Conservation (phyloP, 2,113 vertebrate genomes). For the Nyctereutes procyonoides region DNA sequence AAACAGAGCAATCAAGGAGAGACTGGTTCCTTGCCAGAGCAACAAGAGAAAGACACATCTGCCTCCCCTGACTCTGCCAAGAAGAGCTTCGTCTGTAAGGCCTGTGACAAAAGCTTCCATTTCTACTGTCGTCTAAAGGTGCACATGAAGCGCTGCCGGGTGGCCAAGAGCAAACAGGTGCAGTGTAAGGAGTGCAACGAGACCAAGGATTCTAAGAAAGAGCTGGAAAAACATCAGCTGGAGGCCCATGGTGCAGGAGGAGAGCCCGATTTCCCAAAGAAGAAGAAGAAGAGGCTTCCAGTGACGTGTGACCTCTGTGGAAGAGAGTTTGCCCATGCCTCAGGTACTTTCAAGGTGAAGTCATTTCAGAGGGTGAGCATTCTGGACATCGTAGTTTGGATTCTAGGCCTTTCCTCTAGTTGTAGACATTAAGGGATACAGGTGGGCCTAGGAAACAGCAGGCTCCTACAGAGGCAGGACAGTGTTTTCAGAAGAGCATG, state of each 20-base stretch:
- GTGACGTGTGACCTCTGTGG: conserved; percentile 91
- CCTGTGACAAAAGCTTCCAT: conserved; percentile 90
- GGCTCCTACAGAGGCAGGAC: not conserved
- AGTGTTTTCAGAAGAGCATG: not conserved
- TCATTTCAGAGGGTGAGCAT: fast-evolving
- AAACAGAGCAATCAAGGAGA: not conserved
- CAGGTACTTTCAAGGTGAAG: conserved; percentile 82
- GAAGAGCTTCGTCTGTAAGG: conserved; percentile 88
- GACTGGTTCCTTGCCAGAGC: conserved; percentile 8
- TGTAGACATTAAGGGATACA: fast-evolving
- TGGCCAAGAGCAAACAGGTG: conserved; percentile 85
- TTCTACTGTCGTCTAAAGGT: conserved; percentile 92
- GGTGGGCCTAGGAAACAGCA: not conserved
- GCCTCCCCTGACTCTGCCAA: conserved; percentile 75
- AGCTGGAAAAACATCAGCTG: conserved; percentile 88
- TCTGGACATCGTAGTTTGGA: not conserved
- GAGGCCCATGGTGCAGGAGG: conserved; percentile 79
- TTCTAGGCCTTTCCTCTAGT: not conserved
- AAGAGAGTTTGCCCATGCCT: conserved; percentile 92
- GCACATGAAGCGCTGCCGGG: conserved; percentile 89
- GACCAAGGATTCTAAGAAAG: conserved; percentile 81
- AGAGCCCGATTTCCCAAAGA: conserved; percentile 52
- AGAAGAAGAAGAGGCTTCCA: conserved; percentile 86
- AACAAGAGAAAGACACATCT: conserved; percentile 56
- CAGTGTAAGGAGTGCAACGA: conserved; percentile 86